Base-by-base conservation (phyloP, 1,140 invertebrate species). In the Drosophila melanica region DNA sequence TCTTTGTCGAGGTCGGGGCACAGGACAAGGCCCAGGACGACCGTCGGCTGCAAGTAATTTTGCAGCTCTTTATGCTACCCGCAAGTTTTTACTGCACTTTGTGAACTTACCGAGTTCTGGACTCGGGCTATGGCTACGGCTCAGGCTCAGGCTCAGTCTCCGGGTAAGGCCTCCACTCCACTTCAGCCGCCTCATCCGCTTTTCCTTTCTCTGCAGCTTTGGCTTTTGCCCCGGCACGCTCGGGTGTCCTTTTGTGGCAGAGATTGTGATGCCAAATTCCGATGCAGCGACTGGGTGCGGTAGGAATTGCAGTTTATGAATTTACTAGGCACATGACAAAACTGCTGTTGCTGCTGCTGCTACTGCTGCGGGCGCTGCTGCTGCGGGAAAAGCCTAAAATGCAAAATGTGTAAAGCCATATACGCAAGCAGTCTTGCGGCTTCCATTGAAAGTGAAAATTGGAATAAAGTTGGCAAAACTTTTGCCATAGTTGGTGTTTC, bases 51-150 rank as follows among this genome's bases (percentile, higher is more conserved):
- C 68, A 76, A 76, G 73, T 76, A 76, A 76, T 86, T 79, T 75
- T 81, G 69, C 77, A 84, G 84, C 84, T 89, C 84, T 84, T 82
- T 89, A 89, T 84, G 84, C 77, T 66, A 89, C 84, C 84, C 84
- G 79, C 84, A 87, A 87, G 79, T 87, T 87, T 87, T 89, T 89
- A 87, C 84, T 87, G 84, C 84, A 89, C 84, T 89, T 87, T 82
- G 68, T 44, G 66, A 87, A 89, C 84, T 89, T 60, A 51, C 48
- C 67, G 20, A 74, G 57, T 50, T 37, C 50, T 69, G 65, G 66
- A 69, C 71, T 74, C 44, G 27, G 37, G 23, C 41, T 45, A 8
- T 11, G 7, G 30, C 58, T 39, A 8, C 16, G 7, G 30, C 58
- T 39, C 10, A 10, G 35, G 44, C 63, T 10, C 16, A 14, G 20